Evolutionary conservation across 1,140 invertebrate species (phyloP), one percentile per base, ranked within the genome.

Genomic region (Acromyrmex heyeri): DNA sequence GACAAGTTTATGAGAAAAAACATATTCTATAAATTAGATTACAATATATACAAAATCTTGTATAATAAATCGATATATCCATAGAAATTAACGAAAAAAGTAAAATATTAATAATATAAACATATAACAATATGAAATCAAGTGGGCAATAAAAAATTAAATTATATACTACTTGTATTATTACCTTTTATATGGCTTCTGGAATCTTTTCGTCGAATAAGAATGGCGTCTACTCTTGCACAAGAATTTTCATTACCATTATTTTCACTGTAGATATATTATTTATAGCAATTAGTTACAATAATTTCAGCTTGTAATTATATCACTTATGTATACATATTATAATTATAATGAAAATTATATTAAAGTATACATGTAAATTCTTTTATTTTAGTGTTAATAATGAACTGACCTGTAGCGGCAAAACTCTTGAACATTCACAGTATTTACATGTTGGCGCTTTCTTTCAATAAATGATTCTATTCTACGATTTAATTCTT

Each of bases 141-240:
- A 24, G 24, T 3, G n/a, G 14, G 2, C 2, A 30, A 69, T 6
- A 48, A 24, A 48, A 44, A 0, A 62, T 21, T 48, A 64, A n/a
- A 75, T 62, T 44, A 48, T 50, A 8, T 24, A 76, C 24, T 79
- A 83, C 3, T 75, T 76, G n/a, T 53, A 88, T 93, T 10, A 18
- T 38, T 95, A 97, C 97, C 96, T 96, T 96, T 97, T 24, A 97
- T 95, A 93, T 97, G 97, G 92, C 96, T 96, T 94, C 97, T 97
- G 0, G 96, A 96, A 92, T 96, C 96, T 90, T 97, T 96, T 73
- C 96, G 94, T 88, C 96, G 96, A 57, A 96, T 91, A 86, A 97
- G 94, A 48, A 96, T 94, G n/a, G 97, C 96, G 94, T 97, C 96
- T 27, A 97, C 96, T 91, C 97, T 95, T 7, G 97, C 97, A 95